phyloP scores from a whole-genome alignment of 1,140 invertebrate species.

The Meloidogyne exigua region DNA sequence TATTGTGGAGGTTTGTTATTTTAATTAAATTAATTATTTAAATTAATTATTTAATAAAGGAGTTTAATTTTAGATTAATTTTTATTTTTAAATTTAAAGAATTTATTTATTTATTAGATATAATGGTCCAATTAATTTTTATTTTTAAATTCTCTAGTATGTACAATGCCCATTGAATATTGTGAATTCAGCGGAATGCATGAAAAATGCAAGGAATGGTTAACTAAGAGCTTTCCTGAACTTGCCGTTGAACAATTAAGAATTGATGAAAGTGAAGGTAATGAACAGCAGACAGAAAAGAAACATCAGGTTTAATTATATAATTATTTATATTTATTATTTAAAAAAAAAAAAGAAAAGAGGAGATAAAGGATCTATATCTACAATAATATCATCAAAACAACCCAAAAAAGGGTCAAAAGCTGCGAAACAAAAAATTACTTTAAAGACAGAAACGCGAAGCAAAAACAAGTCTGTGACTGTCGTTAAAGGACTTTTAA shows the following conservation, averaged over 20 bases:
- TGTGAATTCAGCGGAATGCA: conserved; percentile 96
- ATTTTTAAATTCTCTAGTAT: conserved; percentile 55
- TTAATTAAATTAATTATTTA: conserved; percentile 7
- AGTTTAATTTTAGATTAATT: background rate
- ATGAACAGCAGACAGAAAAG: conserved; percentile 74
- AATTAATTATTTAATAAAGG: background rate
- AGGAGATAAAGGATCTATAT: conserved; percentile 82
- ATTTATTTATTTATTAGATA: background rate
- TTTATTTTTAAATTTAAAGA: background rate
- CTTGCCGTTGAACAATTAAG: conserved; percentile 35
- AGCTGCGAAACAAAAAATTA: conserved; percentile 72
- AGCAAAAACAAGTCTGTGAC: conserved; percentile 99
- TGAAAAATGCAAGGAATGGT: conserved; percentile 94
- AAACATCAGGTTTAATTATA: conserved; percentile 76
- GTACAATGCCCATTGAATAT: conserved; percentile 72
- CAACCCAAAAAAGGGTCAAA: conserved; percentile 71
- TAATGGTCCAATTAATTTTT: too few relatives aligned
- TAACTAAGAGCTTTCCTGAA: conserved; percentile 86
- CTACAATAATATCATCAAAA: conserved; percentile 5
- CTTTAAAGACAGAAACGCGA: conserved; percentile 75
- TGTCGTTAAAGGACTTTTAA: conserved; percentile 69
- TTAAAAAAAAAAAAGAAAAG: too few relatives aligned
- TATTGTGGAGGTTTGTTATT: conserved; percentile 76
- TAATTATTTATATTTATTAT: too few relatives aligned
- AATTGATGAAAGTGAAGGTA: conserved; percentile 67